Evolutionary conservation across 1,140 invertebrate species (phyloP).

Genomic region (Amyelois transitella): DNA sequence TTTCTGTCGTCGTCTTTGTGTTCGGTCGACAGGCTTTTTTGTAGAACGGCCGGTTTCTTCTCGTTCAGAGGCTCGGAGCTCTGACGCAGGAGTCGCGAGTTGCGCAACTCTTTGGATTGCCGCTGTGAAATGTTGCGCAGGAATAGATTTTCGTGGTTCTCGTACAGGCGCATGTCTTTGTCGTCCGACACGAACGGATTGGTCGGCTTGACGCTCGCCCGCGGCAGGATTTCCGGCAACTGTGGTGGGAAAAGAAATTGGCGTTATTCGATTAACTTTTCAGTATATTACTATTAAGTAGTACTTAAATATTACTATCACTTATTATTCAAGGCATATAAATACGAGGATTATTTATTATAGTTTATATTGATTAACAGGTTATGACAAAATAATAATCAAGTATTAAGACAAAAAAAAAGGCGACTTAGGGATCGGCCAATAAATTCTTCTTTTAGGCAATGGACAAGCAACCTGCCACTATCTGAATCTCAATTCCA

Average conservation of each 20-base stretch:
- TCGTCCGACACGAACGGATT: constrained; percentile 50
- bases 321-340: no score
- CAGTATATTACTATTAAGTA: no score
- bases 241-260: constrained; percentile 6
- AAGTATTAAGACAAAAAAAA: no score
- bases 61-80: constrained; percentile 60
- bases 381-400: no score
- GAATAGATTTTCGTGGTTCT: constrained; percentile 71
- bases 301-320: no score
- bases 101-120: constrained; percentile 59
- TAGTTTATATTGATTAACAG: no score
- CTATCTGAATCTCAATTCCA: no score
- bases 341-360: no score
- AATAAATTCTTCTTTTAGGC: no score
- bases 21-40: constrained; percentile 66
- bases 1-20: constrained; percentile 35
- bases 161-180: constrained; percentile 57
- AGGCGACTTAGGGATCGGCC: no score
- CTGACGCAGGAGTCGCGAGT: constrained; percentile 54
- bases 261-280: neutral
- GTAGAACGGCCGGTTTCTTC: constrained; percentile 44
- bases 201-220: constrained; percentile 31
- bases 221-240: constrained; percentile 60
- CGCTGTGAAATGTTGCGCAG: constrained; percentile 65
- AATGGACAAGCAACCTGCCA: no score